A percentile compares a stretch with the other conserved stretches of the same genome.
These are phyloP conservation scores for Bembecia ichneumoniformis DNA, from an alignment of 2,888 invertebrate species.

Conservation along the genomic window DNA sequence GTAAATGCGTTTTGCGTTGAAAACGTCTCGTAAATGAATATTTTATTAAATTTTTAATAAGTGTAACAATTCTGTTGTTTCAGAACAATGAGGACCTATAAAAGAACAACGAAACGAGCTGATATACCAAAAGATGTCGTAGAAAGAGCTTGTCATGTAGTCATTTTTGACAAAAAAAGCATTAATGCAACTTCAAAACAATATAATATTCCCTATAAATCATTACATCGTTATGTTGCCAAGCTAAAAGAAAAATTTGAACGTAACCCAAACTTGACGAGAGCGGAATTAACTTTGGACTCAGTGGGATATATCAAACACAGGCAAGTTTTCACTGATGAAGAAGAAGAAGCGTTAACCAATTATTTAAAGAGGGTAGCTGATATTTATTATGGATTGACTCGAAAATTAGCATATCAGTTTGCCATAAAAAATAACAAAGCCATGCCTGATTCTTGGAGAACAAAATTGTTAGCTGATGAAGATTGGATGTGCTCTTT, in stretches of 20 bases:
- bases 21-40: slow-evolving; percentile 7
- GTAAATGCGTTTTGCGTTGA: slow-evolving; percentile 5
- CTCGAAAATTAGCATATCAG: slow-evolving; percentile 5
- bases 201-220: slow-evolving; percentile 6
- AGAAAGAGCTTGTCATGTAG: slow-evolving; percentile 8
- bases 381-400: slow-evolving; percentile 8
- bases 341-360: slow-evolving; percentile 7
- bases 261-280: slow-evolving; percentile 8
- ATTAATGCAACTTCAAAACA: slow-evolving; percentile 7
- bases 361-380: slow-evolving; percentile 5
- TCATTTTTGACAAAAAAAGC: slow-evolving; percentile 8
- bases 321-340: slow-evolving; percentile 10
- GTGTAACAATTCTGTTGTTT: slow-evolving; percentile 5
- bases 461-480: slow-evolving; percentile 4
- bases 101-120: slow-evolving; percentile 8
- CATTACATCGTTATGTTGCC: slow-evolving; percentile 7
- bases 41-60: slow-evolving; percentile 7
- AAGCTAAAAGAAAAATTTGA: slow-evolving; percentile 6
- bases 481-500: slow-evolving; percentile 5
- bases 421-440: slow-evolving; percentile 3
- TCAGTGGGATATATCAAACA: slow-evolving; percentile 6
- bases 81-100: slow-evolving; percentile 10
- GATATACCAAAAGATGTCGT: slow-evolving; percentile 8
- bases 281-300: slow-evolving; percentile 7
- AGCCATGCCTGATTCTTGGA: slow-evolving; percentile 3